Percentiles rank a stretch among this genome's conserved stretches.
Evolutionary conservation across 2,888 invertebrate genomes (phyloP).

Genomic region (Hirtodrosophila histrioides): DNA sequence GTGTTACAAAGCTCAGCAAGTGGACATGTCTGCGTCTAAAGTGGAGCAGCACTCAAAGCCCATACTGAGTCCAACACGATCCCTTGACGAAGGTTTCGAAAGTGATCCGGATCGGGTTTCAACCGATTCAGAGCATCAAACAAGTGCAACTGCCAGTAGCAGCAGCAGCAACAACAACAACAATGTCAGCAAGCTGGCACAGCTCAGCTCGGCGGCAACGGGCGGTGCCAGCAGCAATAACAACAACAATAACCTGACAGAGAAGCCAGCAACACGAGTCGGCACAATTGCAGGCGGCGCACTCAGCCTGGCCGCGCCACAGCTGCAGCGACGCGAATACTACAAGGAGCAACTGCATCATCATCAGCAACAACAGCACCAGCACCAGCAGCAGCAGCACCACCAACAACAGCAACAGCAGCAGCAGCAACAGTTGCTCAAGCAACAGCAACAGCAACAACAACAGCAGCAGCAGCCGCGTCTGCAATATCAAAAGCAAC

Average conservation of each 20-base stretch:
- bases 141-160: conserved; percentile 68
- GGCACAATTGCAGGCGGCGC: conserved; percentile 42
- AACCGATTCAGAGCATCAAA: conserved; percentile 84
- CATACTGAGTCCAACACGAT: conserved; percentile 84
- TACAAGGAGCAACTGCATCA: conserved; percentile 66
- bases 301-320: conserved; percentile 74
- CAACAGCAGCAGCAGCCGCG: conserved; percentile 69
- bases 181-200: conserved; percentile 82
- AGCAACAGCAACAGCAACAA: conserved; percentile 24
- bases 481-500: conserved; percentile 83
- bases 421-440: conserved; percentile 36
- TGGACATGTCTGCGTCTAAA: conserved; percentile 72
- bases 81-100: conserved; percentile 85
- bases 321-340: conserved; percentile 82
- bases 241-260: conserved; percentile 33
- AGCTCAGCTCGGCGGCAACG: conserved; percentile 83
- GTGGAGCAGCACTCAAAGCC: conserved; percentile 84
- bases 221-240: conserved; percentile 72
- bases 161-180: conserved; percentile 54
- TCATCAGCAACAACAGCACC: conserved; percentile 55
- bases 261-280: conserved; percentile 44
- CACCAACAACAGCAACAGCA: conserved; percentile 51
- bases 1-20: conserved; percentile 35
- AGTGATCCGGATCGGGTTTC: conserved; percentile 85
- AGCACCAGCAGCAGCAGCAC: conserved; percentile 44